Base-by-base conservation (phyloP, 2,888 invertebrate genomes). In the Fragum fragum region DNA sequence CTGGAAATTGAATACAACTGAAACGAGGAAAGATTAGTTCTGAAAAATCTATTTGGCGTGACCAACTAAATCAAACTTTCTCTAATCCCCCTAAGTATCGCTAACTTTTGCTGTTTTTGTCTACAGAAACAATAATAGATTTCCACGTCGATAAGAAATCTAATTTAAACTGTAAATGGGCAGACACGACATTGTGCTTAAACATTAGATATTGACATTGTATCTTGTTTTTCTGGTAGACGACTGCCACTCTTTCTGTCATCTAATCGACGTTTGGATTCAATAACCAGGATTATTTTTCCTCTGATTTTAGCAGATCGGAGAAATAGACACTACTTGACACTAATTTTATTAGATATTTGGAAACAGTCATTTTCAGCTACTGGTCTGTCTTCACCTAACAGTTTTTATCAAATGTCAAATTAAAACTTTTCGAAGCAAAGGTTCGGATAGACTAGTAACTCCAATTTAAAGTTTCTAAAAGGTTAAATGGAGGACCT, bases 151-250 rank as follows among this genome's bases (percentile, higher is more conserved):
- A 47, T 47, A 47, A 47, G n/a, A 14, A 47, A 47, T 47, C 47
- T 47, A 47, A 47, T 47, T 47, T 47, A 14, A 47, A 47, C 47
- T 47, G 47, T 18, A n/a, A 47, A 47, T 47, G 47, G 47, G n/a
- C 47, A 47, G 47, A 47, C 47, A 47, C 47, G 47, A 47, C 2
- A 47, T 14, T 14, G 47, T 47, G 5, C n/a, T 47, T 47, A 47
- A 47, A 47, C 47, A 47, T 47, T 47, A 47, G 47, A 47, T 47
- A 47, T 47, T 47, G 47, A 47, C 47, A n/a, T 47, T 47, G 18
- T 47, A 14, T 47, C 18, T 47, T n/a, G 47, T 47, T 47, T 18
- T 9, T 5, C 14, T n/a, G 47, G n/a, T 47, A 47, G 47, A 47
- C n/a, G n/a, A 47, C n/a, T 47, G 47, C 14, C n/a, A 47, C 47